These are phyloP conservation scores for Orussus abietinus DNA, from an alignment of 1,140 invertebrate species.

Conservation along the genomic window DNA sequence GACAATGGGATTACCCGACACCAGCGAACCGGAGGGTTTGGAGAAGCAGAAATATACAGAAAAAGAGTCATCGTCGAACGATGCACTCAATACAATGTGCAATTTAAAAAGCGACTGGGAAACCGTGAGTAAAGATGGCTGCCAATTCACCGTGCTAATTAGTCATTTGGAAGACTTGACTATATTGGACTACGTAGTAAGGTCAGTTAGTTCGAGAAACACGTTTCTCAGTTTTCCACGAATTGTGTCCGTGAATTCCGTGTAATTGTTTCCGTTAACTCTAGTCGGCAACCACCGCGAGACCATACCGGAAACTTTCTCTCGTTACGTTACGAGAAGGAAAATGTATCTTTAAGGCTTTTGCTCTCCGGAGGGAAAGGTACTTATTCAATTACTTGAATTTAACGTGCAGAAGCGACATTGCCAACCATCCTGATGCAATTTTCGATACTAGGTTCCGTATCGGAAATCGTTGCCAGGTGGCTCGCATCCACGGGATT, in stretches of 20 bases:
- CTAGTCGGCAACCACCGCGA: conserved; percentile 38
- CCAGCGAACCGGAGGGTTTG: no score
- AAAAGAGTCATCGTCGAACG: conserved; percentile 45
- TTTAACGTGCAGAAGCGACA: no score
- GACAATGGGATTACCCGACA: no score
- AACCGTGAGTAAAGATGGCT: conserved; percentile 76
- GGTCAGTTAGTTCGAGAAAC: conserved; percentile 52
- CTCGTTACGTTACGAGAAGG: conserved; percentile 57
- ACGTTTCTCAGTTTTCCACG: no score
- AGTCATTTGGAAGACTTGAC: conserved; percentile 87
- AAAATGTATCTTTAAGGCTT: conserved; percentile 68
- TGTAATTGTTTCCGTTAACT: conserved; percentile 15
- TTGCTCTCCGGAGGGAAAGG: conserved; percentile 77
- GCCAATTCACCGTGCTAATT: conserved; percentile 80
- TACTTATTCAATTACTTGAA: conserved; percentile 33
- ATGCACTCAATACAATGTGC: conserved; percentile 47
- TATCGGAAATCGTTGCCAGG: conserved; percentile 77
- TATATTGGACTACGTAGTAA: conserved; percentile 67
- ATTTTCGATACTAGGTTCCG: conserved; percentile 59
- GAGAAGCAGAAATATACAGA: no score
- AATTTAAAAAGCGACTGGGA: conserved; percentile 67
- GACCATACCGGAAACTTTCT: conserved; percentile 38
- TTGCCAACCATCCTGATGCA: not conserved
- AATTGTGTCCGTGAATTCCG: not conserved
- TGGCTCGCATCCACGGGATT: conserved; percentile 72